A percentile compares a stretch with the other conserved stretches of the same genome.
Evolutionary conservation across 2,113 vertebrate species (phyloP).

Genomic region (Nematolebias whitei): DNA sequence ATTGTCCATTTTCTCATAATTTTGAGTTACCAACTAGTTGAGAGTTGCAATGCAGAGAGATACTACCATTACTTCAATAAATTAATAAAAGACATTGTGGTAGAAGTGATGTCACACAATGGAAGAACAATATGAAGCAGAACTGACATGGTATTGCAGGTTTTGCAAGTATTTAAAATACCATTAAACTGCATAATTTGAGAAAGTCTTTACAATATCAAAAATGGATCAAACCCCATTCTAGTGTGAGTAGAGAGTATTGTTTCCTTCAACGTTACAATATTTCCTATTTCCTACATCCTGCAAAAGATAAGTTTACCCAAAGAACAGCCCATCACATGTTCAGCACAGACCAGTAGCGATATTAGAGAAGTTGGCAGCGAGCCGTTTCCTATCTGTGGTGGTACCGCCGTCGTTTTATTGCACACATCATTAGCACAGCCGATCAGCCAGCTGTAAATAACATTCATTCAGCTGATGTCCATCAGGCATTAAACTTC

Average conservation of each 20-base stretch:
- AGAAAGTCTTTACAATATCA: no score
- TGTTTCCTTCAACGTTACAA: background rate
- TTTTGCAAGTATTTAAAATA: no score
- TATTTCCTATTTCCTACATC: background rate
- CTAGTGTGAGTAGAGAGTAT: background rate
- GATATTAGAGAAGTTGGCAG: constrained; percentile 37
- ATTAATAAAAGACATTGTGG: no score
- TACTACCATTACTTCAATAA: no score
- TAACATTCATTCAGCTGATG: constrained; percentile 60
- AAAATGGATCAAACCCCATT: no score
- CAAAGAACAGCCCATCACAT: background rate
- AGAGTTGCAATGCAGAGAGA: no score
- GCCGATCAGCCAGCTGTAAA: constrained; percentile 54
- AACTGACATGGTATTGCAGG: no score
- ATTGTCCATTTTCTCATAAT: no score
- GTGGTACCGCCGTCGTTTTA: constrained; percentile 41
- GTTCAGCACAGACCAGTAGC: constrained; percentile 14
- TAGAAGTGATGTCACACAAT: no score
- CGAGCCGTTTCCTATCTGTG: constrained; percentile 35
- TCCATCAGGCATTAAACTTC: constrained; percentile 47
- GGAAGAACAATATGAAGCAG: no score
- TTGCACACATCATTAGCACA: constrained; percentile 61
- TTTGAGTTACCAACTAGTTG: no score
- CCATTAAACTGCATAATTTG: no score
- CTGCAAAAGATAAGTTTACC: background rate